Base-by-base conservation (phyloP, 2,797 vertebrate species). In the Propithecus perrieri region DNA sequence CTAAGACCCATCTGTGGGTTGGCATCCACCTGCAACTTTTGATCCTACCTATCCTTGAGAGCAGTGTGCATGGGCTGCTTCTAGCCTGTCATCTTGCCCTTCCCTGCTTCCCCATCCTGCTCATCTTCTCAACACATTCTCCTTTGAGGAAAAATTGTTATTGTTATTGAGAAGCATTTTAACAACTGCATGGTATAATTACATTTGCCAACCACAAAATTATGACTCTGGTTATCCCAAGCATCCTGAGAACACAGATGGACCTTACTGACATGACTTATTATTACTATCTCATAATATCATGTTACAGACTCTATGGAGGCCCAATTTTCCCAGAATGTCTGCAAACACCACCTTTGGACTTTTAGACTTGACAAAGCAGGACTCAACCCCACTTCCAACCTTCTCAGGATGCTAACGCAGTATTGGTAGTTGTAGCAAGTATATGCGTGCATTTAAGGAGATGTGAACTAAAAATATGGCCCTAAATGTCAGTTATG, bases 241-340 rank as follows among this genome's bases (percentile, higher is more conserved):
- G 24, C n/a, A 86, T 85, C 83, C 33, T 93, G 33, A 97, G 75
- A 74, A 92, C 26, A 53, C 33, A 91, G 11, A 57, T 15, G 74
- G 67, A 94, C 28, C 41, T 76, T 69, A 88, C 4, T 10, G 5
- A 55, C 13, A 35, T 17, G 26, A 55, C 33, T 91, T 85, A 30
- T 80, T 81, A 41, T 81, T 88, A 92, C 30, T 0, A 5, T 75
- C 55, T 59, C 55, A 76, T 88, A 48, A 48, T 71, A 59, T 26
- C n/a, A 69, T 67, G 30, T 14, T 55, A 35, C 48, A 53, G 17
- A 65, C 20, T 76, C 84, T 24, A 72, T 72, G 13, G 15, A 33
- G 35, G 28, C 1, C 14, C 26, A 14, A 7, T n/a, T 90, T 84
- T 88, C 41, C n/a, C 69, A 93, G 24, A 46, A 1, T 71, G 71